Evolutionary conservation across 1,140 invertebrate species (phyloP).

Genomic region (Drosophila rufa): DNA sequence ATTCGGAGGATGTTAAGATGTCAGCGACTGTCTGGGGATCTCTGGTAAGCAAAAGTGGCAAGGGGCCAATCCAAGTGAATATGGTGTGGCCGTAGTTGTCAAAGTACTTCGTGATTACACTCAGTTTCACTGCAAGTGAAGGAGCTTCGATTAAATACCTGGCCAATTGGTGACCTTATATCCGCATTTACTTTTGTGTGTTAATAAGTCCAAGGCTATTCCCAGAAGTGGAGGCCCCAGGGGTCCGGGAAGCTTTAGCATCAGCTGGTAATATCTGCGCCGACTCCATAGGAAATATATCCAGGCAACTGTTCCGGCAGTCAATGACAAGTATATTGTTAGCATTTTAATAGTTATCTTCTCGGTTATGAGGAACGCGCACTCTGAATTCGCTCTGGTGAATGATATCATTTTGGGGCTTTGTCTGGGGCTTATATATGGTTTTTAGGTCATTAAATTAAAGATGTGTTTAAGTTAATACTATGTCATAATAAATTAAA

Average conservation of each 20-base stretch:
- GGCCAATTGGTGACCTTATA: fast-evolving
- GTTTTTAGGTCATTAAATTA: not conserved
- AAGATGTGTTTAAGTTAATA: not conserved
- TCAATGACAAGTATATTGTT: conserved; percentile 7
- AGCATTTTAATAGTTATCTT: conserved; percentile 7
- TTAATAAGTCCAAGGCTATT: not conserved
- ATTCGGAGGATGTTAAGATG: conserved; percentile 49
- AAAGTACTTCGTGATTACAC: not conserved
- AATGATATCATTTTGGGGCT: conserved; percentile 1
- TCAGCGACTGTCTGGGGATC: conserved; percentile 57
- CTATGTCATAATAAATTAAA: not conserved
- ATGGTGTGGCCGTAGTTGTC: conserved; percentile 42
- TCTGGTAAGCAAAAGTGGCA: conserved; percentile 41
- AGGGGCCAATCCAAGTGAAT: conserved; percentile 55
- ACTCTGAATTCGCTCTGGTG: not conserved
- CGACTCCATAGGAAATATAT: conserved; percentile 71
- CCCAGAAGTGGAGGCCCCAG: conserved; percentile 60
- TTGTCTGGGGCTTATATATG: conserved; percentile 10
- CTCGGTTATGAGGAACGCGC: not conserved
- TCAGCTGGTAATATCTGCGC: conserved; percentile 57
- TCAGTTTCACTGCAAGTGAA: not conserved
- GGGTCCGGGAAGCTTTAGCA: conserved; percentile 58
- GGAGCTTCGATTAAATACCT: not conserved
- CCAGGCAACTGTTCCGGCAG: conserved; percentile 35
- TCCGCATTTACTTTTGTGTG: conserved; percentile 23